A percentile compares a stretch with the other conserved stretches of the same genome.
Conservation (phyloP, 2,113 vertebrate species). For the Heterocephalus glaber region DNA sequence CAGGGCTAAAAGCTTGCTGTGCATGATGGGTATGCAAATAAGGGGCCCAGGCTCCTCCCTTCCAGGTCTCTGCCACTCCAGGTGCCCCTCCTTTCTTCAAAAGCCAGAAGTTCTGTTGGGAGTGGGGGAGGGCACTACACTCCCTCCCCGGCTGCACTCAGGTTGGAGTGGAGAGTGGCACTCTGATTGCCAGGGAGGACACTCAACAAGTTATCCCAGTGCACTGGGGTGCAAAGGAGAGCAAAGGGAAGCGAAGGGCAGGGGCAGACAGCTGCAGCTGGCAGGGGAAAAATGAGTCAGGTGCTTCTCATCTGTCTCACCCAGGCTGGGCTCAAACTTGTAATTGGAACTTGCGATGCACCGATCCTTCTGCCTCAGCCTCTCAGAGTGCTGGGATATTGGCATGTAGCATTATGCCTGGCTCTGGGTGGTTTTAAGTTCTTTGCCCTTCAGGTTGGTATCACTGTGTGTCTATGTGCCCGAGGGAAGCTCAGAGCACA, state of each 20-base stretch:
- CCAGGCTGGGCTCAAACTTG: neutral
- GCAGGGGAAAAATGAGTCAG: too few relatives aligned
- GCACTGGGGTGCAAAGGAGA: neutral
- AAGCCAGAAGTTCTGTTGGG: neutral
- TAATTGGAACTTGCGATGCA: neutral
- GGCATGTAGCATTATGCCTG: neutral
- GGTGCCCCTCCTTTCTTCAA: neutral
- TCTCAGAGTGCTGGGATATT: neutral
- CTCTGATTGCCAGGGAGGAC: neutral
- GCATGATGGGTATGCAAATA: neutral
- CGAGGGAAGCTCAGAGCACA: fast-evolving
- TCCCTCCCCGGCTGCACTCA: neutral
- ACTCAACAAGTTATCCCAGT: neutral
- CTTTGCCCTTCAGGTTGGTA: fast-evolving
- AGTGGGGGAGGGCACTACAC: neutral
- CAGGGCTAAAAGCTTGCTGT: neutral
- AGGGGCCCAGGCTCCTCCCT: neutral
- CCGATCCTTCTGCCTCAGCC: neutral
- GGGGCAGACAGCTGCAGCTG: neutral
- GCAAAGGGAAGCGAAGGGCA: neutral
- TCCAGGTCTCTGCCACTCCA: neutral
- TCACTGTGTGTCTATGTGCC: fast-evolving
- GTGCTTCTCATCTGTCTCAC: neutral
- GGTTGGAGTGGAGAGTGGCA: neutral
- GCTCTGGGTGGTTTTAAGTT: fast-evolving